A percentile compares a stretch with the other conserved stretches of the same genome.
Conservation (phyloP, 2,797 vertebrate genomes). For the Pseudotriccus pelzelni region DNA sequence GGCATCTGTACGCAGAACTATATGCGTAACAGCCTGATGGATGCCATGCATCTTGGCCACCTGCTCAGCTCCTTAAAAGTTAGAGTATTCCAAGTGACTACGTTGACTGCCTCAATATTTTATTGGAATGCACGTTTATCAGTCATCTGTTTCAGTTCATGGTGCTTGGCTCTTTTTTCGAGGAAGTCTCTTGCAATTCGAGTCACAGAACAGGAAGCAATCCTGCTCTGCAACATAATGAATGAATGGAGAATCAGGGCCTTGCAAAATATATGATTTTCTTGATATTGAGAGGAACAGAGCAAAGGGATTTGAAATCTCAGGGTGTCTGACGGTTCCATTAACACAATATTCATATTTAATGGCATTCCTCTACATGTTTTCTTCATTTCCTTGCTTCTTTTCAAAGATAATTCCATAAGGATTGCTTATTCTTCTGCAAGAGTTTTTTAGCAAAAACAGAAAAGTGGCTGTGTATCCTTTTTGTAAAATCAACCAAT, state of each 20-base stretch:
- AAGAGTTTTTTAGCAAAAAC: background rate
- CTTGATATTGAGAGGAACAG: background rate
- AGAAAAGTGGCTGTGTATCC: background rate
- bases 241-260: background rate
- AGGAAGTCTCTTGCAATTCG: background rate
- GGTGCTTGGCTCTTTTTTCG: background rate
- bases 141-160: background rate
- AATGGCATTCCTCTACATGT: background rate
- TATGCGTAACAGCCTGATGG: background rate
- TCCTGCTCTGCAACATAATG: background rate
- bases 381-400: background rate
- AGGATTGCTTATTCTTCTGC: background rate
- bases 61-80: background rate
- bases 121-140: background rate
- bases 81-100: background rate
- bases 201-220: background rate
- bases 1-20: background rate
- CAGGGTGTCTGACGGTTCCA: background rate
- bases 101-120: background rate
- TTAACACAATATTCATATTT: background rate
- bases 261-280: background rate
- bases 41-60: background rate
- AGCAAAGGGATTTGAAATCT: background rate
- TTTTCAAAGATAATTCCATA: background rate
- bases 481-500: background rate